Evolutionary conservation across 2,113 vertebrate genomes (phyloP).

Genomic region (Phaethon lepturus): DNA sequence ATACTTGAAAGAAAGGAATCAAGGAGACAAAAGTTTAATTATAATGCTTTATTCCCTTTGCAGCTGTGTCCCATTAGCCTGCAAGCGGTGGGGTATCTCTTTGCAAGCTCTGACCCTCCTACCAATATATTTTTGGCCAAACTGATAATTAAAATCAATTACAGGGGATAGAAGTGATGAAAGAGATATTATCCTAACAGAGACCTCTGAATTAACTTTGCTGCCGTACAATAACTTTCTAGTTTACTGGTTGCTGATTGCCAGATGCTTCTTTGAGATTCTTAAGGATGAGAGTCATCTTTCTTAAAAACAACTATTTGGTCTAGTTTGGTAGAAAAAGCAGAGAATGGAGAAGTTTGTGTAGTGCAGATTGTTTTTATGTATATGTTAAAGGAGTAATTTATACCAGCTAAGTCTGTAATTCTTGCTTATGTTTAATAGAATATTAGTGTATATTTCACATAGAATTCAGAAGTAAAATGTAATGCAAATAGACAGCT

Average conservation of each 20-base stretch:
- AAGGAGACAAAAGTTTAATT: slow-evolving; percentile 61
- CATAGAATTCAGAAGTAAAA: background rate
- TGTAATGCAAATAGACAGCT: background rate
- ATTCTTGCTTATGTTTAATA: background rate
- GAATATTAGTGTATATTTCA: background rate
- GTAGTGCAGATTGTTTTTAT: background rate
- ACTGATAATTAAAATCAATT: slow-evolving; percentile 61
- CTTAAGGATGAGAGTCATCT: background rate
- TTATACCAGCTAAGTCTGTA: background rate
- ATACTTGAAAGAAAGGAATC: background rate
- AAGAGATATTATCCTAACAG: background rate
- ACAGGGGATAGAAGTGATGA: slow-evolving; percentile 5
- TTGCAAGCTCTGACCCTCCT: slow-evolving; percentile 57
- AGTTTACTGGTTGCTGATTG: background rate
- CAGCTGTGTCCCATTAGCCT: slow-evolving; percentile 58
- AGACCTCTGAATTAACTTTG: slow-evolving; percentile 47
- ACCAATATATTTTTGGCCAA: slow-evolving; percentile 28
- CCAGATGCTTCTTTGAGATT: background rate
- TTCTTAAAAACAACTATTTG: background rate
- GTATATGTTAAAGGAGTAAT: background rate
- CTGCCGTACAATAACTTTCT: background rate
- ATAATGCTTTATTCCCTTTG: slow-evolving; percentile 48
- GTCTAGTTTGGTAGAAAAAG: background rate
- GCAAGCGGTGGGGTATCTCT: slow-evolving; percentile 12
- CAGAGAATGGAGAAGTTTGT: background rate